These are phyloP conservation scores for Mystacides longicornis DNA, from an alignment of 2,888 invertebrate genomes.

Conservation along the genomic window DNA sequence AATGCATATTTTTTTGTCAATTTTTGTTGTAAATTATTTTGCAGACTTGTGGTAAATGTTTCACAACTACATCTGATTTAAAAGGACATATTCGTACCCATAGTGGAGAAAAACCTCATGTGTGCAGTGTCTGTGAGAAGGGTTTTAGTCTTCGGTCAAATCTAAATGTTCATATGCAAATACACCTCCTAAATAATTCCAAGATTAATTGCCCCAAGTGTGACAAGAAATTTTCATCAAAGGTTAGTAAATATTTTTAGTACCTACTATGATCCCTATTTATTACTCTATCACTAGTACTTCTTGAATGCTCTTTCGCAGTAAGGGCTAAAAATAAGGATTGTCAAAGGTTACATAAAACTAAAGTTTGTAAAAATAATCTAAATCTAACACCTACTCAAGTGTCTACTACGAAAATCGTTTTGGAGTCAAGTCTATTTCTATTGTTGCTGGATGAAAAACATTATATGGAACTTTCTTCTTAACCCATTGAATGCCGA, in stretches of 20 bases:
- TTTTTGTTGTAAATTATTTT: neutral
- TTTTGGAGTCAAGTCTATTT: too few relatives aligned
- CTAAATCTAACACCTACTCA: too few relatives aligned
- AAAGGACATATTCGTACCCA: constrained; percentile 12
- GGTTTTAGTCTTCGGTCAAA: constrained; percentile 13
- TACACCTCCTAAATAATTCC: constrained; percentile 5
- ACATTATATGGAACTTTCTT: too few relatives aligned
- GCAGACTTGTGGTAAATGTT: constrained; percentile 12
- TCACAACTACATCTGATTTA: constrained; percentile 14
- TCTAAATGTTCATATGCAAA: constrained; percentile 9
- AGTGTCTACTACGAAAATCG: too few relatives aligned
- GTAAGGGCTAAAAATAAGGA: too few relatives aligned
- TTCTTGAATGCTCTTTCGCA: neutral
- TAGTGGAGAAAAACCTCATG: constrained; percentile 11
- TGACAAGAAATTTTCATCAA: constrained; percentile 7
- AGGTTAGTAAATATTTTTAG: constrained; percentile 2
- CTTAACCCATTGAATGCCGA: too few relatives aligned
- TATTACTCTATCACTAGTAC: neutral
- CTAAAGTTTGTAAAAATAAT: too few relatives aligned
- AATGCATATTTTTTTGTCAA: too few relatives aligned
- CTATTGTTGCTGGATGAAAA: too few relatives aligned
- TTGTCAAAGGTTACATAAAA: too few relatives aligned
- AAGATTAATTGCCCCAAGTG: constrained; percentile 9
- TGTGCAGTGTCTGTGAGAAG: constrained; percentile 4
- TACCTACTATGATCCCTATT: too few relatives aligned